Conservation (phyloP, 2,797 vertebrate genomes). For the Sitta carolinensis region DNA sequence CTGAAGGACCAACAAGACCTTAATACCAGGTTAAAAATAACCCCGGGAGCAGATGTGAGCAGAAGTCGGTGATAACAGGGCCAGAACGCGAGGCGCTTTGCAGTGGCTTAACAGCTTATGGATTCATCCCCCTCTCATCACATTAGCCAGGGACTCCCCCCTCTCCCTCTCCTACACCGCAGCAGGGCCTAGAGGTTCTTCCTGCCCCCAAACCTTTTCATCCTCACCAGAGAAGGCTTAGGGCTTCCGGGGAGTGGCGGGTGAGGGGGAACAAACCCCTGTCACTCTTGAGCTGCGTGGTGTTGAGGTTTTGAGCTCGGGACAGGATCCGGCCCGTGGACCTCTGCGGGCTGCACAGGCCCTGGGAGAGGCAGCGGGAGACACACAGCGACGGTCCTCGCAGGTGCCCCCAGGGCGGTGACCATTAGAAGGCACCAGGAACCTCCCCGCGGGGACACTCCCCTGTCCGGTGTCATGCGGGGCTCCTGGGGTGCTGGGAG, state of each 20-base stretch:
- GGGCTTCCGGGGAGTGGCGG: not conserved
- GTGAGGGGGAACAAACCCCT: too few relatives aligned
- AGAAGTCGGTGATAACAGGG: not conserved
- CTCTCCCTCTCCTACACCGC: rapidly evolving
- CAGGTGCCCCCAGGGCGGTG: not conserved
- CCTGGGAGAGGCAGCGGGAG: too few relatives aligned
- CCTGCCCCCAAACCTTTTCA: not conserved
- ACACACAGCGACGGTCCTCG: not conserved
- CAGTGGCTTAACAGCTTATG: slow-evolving; percentile 32
- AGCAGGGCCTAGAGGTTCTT: not conserved
- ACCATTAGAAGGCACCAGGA: not conserved
- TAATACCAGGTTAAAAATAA: slow-evolving; percentile 49
- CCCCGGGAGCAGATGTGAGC: slow-evolving; percentile 38
- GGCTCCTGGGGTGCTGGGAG: not conserved
- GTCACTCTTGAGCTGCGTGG: not conserved
- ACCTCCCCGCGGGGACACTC: not conserved
- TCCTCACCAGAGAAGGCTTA: not conserved
- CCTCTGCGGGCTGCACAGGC: not conserved
- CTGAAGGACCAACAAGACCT: not conserved
- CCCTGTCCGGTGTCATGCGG: too few relatives aligned
- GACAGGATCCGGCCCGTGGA: not conserved
- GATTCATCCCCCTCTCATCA: not conserved
- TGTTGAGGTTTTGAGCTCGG: not conserved
- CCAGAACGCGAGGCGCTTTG: slow-evolving; percentile 16
- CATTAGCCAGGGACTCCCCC: not conserved